A percentile compares a stretch with the other conserved stretches of the same genome.
Evolutionary conservation across 23 tunicate species (phyloP).

Genomic region (Styela clava): DNA sequence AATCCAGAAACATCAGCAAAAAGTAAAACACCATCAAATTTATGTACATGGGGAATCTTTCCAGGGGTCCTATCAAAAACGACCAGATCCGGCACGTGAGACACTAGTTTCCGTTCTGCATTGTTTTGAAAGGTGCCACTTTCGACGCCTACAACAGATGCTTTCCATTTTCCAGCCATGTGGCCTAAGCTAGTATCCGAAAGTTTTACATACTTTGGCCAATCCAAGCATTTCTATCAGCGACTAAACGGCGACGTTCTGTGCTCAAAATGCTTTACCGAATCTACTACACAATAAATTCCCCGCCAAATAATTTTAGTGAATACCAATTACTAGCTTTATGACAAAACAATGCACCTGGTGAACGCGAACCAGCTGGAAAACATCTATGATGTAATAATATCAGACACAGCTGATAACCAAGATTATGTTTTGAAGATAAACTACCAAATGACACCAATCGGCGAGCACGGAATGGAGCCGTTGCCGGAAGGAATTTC

Average conservation of each 20-base stretch:
- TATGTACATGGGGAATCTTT: constrained; percentile 62
- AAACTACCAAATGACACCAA: background rate
- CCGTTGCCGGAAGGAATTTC: background rate
- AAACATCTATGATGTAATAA: background rate
- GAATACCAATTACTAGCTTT: too few relatives aligned
- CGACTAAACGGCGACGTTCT: too few relatives aligned
- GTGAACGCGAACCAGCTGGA: background rate
- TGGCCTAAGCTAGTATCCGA: background rate
- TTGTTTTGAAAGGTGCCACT: background rate
- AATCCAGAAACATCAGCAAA: constrained; percentile 99
- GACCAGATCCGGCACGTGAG: constrained; percentile 84
- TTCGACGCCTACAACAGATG: background rate
- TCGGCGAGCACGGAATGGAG: background rate
- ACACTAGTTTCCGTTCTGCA: constrained; percentile 58
- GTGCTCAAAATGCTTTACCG: too few relatives aligned
- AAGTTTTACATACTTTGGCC: background rate
- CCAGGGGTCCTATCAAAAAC: constrained; percentile 69
- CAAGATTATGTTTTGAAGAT: background rate
- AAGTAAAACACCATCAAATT: constrained; percentile 87
- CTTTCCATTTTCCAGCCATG: constrained; percentile 8
- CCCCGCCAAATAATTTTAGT: too few relatives aligned
- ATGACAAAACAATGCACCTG: background rate
- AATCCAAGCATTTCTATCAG: background rate
- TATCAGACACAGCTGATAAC: background rate
- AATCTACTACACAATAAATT: too few relatives aligned